A percentile compares a stretch with the other conserved stretches of the same genome.
phyloP scores from a whole-genome alignment of 92 coral and sea anemone species.

The Galaxea fascicularis region DNA sequence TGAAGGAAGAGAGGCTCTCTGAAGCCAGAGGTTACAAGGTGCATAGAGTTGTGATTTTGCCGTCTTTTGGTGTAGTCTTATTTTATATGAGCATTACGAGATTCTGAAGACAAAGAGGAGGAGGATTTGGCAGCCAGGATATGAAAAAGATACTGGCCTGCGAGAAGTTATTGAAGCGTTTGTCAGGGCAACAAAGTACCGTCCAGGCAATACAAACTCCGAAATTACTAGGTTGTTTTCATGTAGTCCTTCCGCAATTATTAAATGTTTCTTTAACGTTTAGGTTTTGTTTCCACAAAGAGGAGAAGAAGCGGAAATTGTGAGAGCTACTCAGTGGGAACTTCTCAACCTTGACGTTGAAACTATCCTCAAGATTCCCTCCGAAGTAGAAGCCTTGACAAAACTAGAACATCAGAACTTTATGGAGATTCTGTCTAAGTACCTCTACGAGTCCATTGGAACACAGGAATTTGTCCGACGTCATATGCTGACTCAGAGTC shows the following conservation, averaged over 20 bases:
- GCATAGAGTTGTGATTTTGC: neutral
- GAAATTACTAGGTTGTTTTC: neutral
- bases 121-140: neutral
- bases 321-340: slow-evolving; percentile 78
- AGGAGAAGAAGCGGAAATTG: slow-evolving; percentile 37
- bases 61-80: neutral
- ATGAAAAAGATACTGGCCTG: neutral
- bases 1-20: slow-evolving; percentile 55
- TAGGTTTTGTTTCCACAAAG: slow-evolving; percentile 65
- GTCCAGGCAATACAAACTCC: too few species aligned
- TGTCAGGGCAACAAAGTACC: too few species aligned
- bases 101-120: too few species aligned
- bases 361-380: slow-evolving; percentile 65
- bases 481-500: slow-evolving; percentile 62
- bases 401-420: slow-evolving; percentile 15
- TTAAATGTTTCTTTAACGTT: neutral
- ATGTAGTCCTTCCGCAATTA: neutral
- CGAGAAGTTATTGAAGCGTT: neutral
- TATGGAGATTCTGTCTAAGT: slow-evolving; percentile 40
- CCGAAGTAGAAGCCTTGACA: slow-evolving; percentile 10
- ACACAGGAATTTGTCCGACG: slow-evolving; percentile 63
- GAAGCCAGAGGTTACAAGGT: slow-evolving; percentile 61
- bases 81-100: neutral
- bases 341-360: slow-evolving; percentile 87
- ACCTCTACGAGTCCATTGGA: slow-evolving; percentile 71